Percentiles rank a stretch among this genome's conserved stretches.
phyloP scores from a whole-genome alignment of 1,140 invertebrate species.

The Portunus trituberculatus region DNA sequence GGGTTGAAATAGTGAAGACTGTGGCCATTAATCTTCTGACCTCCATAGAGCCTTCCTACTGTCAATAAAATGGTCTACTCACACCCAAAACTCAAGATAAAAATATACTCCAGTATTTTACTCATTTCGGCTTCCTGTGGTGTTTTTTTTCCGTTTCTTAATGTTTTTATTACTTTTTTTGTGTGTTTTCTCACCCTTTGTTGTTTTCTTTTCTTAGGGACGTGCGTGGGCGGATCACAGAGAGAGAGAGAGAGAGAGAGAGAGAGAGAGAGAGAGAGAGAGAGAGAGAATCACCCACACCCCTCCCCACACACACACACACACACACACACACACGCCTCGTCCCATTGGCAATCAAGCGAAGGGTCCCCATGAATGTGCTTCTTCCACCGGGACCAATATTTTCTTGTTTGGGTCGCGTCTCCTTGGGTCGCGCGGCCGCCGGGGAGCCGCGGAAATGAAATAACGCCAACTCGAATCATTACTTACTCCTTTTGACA shows the following conservation, averaged over 20 bases:
- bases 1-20: too few species aligned
- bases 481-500: constrained; percentile 7
- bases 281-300: background rate
- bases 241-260: too few species aligned
- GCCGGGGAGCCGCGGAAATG: background rate
- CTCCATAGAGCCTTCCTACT: too few species aligned
- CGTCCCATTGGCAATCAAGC: constrained; percentile 34
- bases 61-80: too few species aligned
- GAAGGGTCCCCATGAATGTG: background rate
- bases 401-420: constrained; percentile 25
- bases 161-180: background rate
- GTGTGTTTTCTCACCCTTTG: too few species aligned
- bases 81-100: too few species aligned
- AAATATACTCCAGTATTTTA: too few species aligned
- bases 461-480: background rate
- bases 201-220: too few species aligned
- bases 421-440: background rate
- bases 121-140: background rate
- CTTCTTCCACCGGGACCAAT: background rate
- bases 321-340: constrained; percentile 31
- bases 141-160: background rate
- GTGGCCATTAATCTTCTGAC: too few species aligned
- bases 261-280: too few species aligned
- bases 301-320: background rate
- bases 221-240: background rate